Base-by-base conservation (phyloP, 37 sponge, comb jelly and placozoan species). In the Mnemiopsis leidyi region DNA sequence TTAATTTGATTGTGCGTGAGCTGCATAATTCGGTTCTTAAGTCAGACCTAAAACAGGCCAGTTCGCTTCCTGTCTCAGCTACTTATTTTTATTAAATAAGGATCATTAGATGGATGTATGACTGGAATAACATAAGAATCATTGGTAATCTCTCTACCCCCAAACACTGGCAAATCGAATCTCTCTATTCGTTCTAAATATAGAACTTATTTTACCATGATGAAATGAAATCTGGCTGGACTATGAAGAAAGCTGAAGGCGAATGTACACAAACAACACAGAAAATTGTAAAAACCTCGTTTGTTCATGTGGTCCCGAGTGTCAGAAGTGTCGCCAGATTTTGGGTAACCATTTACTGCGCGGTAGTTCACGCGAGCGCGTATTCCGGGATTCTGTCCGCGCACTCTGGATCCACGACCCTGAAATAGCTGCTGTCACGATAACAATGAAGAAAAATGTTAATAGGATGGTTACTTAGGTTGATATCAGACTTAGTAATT, bases 291-390 rank as follows among this genome's bases (percentile, higher is more conserved):
- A 13, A 28, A 34, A 77, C 79, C 79, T 77, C 79, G 1, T 36
- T 77, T 77, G 79, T 34, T 77, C 3, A 16, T 16, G 32, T 77
- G 79, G 1, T 77, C 79, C 20, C 21, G 32, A 9, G 9, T 26
- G 1, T 28, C 36, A 33, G 79, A 34, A 21, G 23, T 28, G n/a
- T 69, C 73, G 1, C 7, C 9, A 32, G 36, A 16, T 13, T 13
- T 26, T 31, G 79, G 32, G 18, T 32, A 77, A 13, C 32, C 79
- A 36, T 34, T 34, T 26, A 34, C 36, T 16, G 79, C 34, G 1
- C 79, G 79, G 79, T 77, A 77, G 35, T 77, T 77, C 0, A 77
- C 79, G 30, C 79, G 79, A 1, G 79, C 79, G 5, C 79, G 1
- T 1, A 77, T 77, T 18, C 79, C 79, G 30, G 79, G 79, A 36